Evolutionary conservation across 2,113 vertebrate genomes (phyloP).

Genomic region (Osmerus mordax): DNA sequence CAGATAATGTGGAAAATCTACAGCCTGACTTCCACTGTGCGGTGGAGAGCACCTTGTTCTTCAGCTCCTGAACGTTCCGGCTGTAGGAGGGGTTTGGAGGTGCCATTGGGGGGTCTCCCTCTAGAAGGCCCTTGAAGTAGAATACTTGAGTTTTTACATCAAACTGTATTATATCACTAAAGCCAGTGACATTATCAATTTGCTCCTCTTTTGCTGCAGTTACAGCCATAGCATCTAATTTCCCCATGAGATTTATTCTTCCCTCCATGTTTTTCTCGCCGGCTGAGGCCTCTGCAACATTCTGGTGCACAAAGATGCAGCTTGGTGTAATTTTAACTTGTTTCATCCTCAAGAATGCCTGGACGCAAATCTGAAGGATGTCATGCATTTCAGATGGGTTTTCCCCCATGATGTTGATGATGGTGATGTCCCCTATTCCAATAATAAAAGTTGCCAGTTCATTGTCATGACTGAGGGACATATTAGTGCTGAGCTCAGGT

Average conservation of each 20-base stretch:
- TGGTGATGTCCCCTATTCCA: conserved; percentile 64
- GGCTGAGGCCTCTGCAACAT: conserved; percentile 33
- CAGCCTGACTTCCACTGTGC: conserved; percentile 2
- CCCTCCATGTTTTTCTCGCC: conserved; percentile 31
- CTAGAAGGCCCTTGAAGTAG: conserved; percentile 60
- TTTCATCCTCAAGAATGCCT: conserved; percentile 43
- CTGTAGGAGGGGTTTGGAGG: conserved; percentile 67
- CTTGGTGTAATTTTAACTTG: conserved; percentile 25
- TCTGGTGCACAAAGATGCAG: conserved; percentile 45
- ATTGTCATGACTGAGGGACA: conserved; percentile 52
- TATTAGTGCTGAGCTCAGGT: conserved; percentile 29
- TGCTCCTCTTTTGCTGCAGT: conserved; percentile 7
- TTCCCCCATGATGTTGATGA: conserved; percentile 49
- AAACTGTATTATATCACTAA: conserved; percentile 49
- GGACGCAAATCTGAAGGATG: conserved; percentile 44
- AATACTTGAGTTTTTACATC: conserved; percentile 59
- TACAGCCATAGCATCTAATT: too few species aligned
- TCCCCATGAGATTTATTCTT: not conserved
- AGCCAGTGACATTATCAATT: not conserved
- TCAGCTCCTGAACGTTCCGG: conserved; percentile 59
- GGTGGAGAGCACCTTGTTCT: conserved; percentile 49
- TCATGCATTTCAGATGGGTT: conserved; percentile 42
- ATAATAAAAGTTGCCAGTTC: conserved; percentile 66
- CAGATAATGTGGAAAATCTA: conserved; percentile 42
- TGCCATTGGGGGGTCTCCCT: conserved; percentile 68